Percentiles rank a stretch among this genome's conserved stretches.
Conservation (phyloP, 1,140 invertebrate species). For the Drosophila asahinai region DNA sequence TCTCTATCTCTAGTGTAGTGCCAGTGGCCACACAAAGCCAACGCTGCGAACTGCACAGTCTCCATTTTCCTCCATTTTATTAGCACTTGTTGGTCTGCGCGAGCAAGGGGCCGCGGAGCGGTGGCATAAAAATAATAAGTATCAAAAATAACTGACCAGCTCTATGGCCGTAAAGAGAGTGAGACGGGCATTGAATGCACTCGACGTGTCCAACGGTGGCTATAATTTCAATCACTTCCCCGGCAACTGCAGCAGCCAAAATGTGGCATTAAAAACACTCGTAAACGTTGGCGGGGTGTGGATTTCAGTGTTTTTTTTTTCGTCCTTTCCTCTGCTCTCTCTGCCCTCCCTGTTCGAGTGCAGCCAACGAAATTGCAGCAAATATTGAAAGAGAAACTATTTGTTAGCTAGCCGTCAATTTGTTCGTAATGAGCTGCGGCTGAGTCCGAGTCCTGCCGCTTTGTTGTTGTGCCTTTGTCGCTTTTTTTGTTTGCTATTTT, state of each 20-base stretch:
- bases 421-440: slow-evolving; percentile 65
- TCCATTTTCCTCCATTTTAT: slow-evolving; percentile 50
- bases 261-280: slow-evolving; percentile 72
- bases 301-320: slow-evolving; percentile 28
- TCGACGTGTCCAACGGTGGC: slow-evolving; percentile 50
- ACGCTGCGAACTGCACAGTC: not conserved
- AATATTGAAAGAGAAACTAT: slow-evolving; percentile 64
- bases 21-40: slow-evolving; percentile 10
- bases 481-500: slow-evolving; percentile 4
- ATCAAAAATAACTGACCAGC: slow-evolving; percentile 69
- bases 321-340: not conserved
- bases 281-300: slow-evolving; percentile 51
- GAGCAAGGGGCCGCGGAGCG: not conserved
- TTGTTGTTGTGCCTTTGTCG: slow-evolving; percentile 25
- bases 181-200: slow-evolving; percentile 63
- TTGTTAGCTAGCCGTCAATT: slow-evolving; percentile 67
- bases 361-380: slow-evolving; percentile 45
- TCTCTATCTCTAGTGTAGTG: slow-evolving; percentile 7
- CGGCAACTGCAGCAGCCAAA: slow-evolving; percentile 55
- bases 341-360: slow-evolving; percentile 20
- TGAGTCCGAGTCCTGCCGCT: slow-evolving; percentile 13
- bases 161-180: slow-evolving; percentile 48
- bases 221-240: slow-evolving; percentile 73
- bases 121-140: slow-evolving; percentile 68
- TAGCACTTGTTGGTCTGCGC: slow-evolving; percentile 51